Evolutionary conservation across 2,888 invertebrate species (phyloP).

Genomic region (Andrena praecox): DNA sequence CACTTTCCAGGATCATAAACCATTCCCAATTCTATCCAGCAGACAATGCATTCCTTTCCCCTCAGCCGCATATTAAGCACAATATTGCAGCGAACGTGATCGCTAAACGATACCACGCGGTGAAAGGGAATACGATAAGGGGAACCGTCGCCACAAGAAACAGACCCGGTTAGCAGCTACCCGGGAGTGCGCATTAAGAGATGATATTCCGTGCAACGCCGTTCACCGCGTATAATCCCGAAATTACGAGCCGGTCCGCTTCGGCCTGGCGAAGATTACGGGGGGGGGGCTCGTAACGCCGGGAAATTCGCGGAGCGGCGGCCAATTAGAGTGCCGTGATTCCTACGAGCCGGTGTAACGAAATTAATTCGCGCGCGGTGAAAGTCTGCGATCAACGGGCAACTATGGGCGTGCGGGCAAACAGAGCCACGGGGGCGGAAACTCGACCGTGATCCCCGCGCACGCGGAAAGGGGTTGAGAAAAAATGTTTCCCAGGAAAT

Average conservation of each 20-base stretch:
- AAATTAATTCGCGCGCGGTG: slow-evolving; percentile 19
- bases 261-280: slow-evolving; percentile 49
- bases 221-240: slow-evolving; percentile 29
- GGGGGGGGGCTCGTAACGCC: slow-evolving; percentile 38
- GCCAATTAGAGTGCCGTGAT: slow-evolving; percentile 57
- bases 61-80: no score
- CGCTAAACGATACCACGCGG: background rate
- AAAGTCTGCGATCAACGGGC: slow-evolving; percentile 1
- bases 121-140: background rate
- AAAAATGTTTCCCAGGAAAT: slow-evolving; percentile 30
- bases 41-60: no score
- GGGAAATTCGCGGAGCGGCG: slow-evolving; percentile 41
- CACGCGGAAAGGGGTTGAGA: background rate
- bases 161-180: slow-evolving; percentile 22
- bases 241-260: slow-evolving; percentile 48
- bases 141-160: slow-evolving; percentile 16
- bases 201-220: slow-evolving; percentile 46
- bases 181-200: slow-evolving; percentile 42
- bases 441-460: background rate
- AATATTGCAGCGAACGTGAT: no score
- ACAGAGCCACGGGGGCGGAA: slow-evolving; percentile 16
- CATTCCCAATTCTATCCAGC: no score
- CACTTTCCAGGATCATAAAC: no score
- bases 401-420: background rate
- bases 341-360: slow-evolving; percentile 26